Conservation (phyloP, 2,113 vertebrate genomes). For the Sorex araneus region DNA sequence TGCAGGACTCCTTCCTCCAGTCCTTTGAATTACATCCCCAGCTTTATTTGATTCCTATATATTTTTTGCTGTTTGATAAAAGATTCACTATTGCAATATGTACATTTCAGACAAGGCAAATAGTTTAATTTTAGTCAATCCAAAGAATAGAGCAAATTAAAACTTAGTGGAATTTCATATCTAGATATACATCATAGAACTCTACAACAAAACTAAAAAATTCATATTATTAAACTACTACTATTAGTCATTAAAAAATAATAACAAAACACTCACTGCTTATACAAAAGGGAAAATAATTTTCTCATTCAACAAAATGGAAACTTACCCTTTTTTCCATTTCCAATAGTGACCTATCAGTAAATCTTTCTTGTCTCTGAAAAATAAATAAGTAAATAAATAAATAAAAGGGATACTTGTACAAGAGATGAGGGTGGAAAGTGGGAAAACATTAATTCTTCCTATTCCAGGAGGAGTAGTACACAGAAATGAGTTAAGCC, state of each 20-base stretch:
- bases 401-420: background rate
- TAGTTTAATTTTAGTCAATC: background rate
- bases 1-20: no score
- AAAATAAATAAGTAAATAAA: slow-evolving; percentile 83
- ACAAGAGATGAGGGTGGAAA: slow-evolving; percentile 8
- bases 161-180: slow-evolving; percentile 40
- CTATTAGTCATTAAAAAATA: background rate
- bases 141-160: slow-evolving; percentile 44
- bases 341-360: slow-evolving; percentile 98
- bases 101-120: slow-evolving; percentile 8
- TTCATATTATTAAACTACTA: background rate
- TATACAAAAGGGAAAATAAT: slow-evolving; percentile 16
- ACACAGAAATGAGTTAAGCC: background rate
- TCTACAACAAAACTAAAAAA: slow-evolving; percentile 45
- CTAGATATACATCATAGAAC: background rate
- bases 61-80: background rate
- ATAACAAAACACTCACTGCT: background rate
- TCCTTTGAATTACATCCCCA: no score
- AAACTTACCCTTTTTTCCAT: slow-evolving; percentile 99
- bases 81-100: slow-evolving; percentile 5
- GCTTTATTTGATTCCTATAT: no score
- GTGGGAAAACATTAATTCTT: background rate
- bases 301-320: slow-evolving; percentile 53
- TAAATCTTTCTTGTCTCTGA: slow-evolving; percentile 98
- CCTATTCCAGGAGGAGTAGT: background rate